Evolutionary conservation across 2,113 vertebrate genomes (phyloP).

Genomic region (Spilogale gracilis): DNA sequence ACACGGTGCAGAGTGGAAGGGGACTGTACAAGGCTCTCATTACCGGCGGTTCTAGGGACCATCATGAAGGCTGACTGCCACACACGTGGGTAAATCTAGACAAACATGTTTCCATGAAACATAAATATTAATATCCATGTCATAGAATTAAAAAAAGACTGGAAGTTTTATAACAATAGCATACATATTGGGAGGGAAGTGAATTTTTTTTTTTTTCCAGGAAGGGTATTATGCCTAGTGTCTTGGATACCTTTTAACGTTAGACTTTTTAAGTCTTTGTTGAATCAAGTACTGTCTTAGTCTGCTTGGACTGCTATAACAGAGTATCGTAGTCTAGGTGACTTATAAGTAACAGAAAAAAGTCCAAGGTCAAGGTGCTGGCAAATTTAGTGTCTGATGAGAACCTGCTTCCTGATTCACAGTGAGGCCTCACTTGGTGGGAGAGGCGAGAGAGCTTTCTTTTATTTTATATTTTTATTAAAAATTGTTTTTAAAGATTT

Average conservation of each 20-base stretch:
- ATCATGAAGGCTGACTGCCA: neutral
- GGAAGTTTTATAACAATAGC: neutral
- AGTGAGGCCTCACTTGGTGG: neutral
- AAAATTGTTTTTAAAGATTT: too few relatives aligned
- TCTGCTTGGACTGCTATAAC: neutral
- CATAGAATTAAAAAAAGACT: neutral
- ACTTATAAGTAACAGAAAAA: neutral
- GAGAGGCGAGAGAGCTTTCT: neutral
- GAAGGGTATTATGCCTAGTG: neutral
- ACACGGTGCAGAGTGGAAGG: neutral
- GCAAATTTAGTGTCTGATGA: neutral
- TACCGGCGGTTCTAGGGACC: neutral
- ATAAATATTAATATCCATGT: neutral
- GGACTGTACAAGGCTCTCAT: neutral
- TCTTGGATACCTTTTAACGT: neutral
- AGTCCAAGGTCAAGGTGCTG: neutral
- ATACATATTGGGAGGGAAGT: neutral
- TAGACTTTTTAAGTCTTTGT: neutral
- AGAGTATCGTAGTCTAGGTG: neutral
- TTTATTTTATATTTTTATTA: too few relatives aligned
- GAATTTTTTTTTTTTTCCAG: slow-evolving; percentile 2
- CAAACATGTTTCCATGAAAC: neutral
- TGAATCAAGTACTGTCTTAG: neutral
- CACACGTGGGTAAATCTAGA: neutral
- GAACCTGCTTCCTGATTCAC: neutral